Conservation (phyloP, 2,797 vertebrate genomes). For the Enteromius argenteus region DNA sequence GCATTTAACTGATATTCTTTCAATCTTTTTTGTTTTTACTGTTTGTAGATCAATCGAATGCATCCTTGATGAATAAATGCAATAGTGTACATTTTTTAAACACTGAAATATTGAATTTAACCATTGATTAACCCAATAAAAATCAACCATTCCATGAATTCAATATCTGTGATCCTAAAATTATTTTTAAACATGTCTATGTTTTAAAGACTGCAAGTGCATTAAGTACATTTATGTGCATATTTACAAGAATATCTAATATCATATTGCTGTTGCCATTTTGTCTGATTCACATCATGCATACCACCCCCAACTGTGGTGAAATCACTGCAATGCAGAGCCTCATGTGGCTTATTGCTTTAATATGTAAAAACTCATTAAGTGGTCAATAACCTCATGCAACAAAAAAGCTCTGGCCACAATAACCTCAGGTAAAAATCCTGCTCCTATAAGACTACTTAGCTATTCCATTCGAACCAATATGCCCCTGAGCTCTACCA, state of each 20-base stretch:
- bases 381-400: constrained; percentile 4
- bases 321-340: background rate
- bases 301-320: background rate
- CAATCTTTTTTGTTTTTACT: too few species aligned
- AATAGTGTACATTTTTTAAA: background rate
- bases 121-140: background rate
- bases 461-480: background rate
- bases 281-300: constrained; percentile 1
- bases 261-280: background rate
- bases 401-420: background rate
- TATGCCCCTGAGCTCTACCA: background rate
- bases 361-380: constrained; percentile 21
- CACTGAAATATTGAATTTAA: background rate
- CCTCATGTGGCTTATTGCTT: constrained; percentile 2
- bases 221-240: background rate
- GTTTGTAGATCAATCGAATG: background rate
- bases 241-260: background rate
- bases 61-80: background rate
- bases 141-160: background rate
- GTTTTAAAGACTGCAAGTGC: background rate
- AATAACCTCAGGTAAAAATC: background rate
- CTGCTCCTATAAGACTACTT: background rate
- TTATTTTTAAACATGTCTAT: background rate
- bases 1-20: background rate
- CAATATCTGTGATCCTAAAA: background rate